These are phyloP conservation scores for Hippocampus guttulatus DNA, from an alignment of 2,113 vertebrate genomes.

Conservation along the genomic window DNA sequence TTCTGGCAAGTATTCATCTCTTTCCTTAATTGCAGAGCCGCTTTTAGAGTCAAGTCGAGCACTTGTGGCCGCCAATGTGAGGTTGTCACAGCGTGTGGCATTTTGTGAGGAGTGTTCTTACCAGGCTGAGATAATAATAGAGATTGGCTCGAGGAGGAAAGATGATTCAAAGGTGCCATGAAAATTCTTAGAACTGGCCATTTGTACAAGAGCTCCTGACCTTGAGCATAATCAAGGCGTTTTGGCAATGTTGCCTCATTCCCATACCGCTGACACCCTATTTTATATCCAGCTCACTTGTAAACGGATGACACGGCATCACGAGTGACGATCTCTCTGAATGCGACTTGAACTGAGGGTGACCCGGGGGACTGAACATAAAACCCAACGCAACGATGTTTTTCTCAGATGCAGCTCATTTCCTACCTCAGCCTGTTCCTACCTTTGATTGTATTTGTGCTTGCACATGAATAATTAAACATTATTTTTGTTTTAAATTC, in stretches of 20 bases:
- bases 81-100: constrained; percentile 28
- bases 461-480: too few species aligned
- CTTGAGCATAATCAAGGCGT: not conserved
- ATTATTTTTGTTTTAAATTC: too few species aligned
- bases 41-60: constrained; percentile 39
- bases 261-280: not conserved
- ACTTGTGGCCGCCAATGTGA: constrained; percentile 33
- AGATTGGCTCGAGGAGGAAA: constrained; percentile 7
- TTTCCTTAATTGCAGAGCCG: constrained; percentile 35
- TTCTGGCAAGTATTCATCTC: constrained; percentile 28
- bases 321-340: not conserved
- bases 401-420: too few species aligned
- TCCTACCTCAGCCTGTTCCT: too few species aligned
- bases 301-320: not conserved
- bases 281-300: not conserved
- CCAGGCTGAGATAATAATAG: constrained; percentile 58
- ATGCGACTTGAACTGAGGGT: not conserved
- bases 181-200: constrained; percentile 19
- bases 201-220: not conserved
- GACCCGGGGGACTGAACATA: not conserved
- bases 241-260: not conserved
- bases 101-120: constrained; percentile 50
- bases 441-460: too few species aligned
- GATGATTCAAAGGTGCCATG: constrained; percentile 7
- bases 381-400: too few species aligned